A percentile compares a stretch with the other conserved stretches of the same genome.
These are phyloP conservation scores for Caenorhabditis sp. DNA, from an alignment of 2,888 invertebrate species.

Conservation along the genomic window DNA sequence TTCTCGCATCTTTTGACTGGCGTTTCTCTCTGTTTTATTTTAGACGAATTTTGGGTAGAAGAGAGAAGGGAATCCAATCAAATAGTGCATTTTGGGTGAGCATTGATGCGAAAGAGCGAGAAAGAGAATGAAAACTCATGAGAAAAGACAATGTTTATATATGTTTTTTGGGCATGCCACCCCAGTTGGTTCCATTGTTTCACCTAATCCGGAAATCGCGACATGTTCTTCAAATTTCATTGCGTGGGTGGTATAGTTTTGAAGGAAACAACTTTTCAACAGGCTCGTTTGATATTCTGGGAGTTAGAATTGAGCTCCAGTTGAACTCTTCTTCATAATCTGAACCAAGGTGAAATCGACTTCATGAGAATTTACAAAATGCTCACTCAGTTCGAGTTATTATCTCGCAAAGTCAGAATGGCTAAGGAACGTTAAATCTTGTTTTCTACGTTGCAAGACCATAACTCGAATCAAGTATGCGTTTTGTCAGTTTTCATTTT, in stretches of 20 bases:
- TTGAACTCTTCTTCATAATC: too few species aligned
- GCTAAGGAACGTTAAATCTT: too few species aligned
- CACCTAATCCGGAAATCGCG: conserved; percentile 2
- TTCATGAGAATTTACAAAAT: too few species aligned
- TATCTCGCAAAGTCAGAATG: too few species aligned
- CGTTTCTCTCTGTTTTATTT: conserved; percentile 22
- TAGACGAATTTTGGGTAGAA: conserved; percentile 7
- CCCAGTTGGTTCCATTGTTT: conserved; percentile 17
- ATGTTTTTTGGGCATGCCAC: not conserved
- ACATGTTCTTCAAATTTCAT: not conserved
- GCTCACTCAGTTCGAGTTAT: too few species aligned
- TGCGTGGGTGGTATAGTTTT: not conserved
- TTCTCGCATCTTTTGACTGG: conserved; percentile 21
- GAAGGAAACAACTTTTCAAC: not conserved
- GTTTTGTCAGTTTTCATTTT: too few species aligned
- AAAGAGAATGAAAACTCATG: conserved; percentile 29
- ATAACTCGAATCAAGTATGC: too few species aligned
- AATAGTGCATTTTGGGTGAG: conserved; percentile 35
- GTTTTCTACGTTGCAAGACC: too few species aligned
- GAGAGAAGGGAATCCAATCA: conserved; percentile 39
- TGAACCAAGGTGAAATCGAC: too few species aligned
- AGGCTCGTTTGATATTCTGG: too few species aligned
- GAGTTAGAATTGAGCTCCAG: too few species aligned
- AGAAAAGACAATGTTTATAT: conserved; percentile 9
- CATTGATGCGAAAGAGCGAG: conserved; percentile 49